phyloP scores from a whole-genome alignment of 2,888 invertebrate genomes.

The Eupithecia exiguata region DNA sequence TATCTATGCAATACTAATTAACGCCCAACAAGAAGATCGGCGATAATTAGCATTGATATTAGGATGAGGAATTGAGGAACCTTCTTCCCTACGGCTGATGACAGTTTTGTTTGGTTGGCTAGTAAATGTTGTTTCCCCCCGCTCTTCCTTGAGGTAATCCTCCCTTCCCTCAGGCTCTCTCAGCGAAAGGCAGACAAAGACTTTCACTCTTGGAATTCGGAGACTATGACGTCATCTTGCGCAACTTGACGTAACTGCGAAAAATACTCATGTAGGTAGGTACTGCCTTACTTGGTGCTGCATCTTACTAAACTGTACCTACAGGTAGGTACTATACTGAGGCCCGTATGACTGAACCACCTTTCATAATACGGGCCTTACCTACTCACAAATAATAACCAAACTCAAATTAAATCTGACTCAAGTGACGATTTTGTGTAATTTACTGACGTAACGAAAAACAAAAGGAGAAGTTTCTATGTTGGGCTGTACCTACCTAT shows the following conservation, averaged over 20 bases:
- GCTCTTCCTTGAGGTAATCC: conserved; percentile 59
- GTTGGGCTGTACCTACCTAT: too few species aligned
- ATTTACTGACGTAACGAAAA: too few species aligned
- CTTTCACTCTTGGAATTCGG: conserved; percentile 81
- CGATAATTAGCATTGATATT: too few species aligned
- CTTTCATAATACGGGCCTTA: too few species aligned
- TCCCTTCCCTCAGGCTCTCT: conserved; percentile 52
- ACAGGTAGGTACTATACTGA: neutral
- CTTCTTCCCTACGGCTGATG: neutral
- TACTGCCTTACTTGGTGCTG: neutral
- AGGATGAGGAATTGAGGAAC: too few species aligned
- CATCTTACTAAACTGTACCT: neutral
- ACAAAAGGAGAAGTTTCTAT: too few species aligned
- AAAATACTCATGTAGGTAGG: neutral
- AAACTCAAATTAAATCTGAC: neutral
- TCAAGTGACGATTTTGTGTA: neutral
- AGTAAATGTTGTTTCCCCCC: conserved; percentile 29
- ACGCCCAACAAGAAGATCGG: too few species aligned
- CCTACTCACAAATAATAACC: too few species aligned
- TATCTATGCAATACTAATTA: too few species aligned
- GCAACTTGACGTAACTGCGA: conserved; percentile 74
- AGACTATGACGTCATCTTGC: conserved; percentile 74
- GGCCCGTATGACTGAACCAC: too few species aligned
- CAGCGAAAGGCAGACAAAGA: conserved; percentile 66
- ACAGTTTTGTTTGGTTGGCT: neutral